Evolutionary conservation across 1,140 invertebrate genomes (phyloP), one percentile per base, ranked within the genome.

Genomic region (Neocloeon triangulifer): DNA sequence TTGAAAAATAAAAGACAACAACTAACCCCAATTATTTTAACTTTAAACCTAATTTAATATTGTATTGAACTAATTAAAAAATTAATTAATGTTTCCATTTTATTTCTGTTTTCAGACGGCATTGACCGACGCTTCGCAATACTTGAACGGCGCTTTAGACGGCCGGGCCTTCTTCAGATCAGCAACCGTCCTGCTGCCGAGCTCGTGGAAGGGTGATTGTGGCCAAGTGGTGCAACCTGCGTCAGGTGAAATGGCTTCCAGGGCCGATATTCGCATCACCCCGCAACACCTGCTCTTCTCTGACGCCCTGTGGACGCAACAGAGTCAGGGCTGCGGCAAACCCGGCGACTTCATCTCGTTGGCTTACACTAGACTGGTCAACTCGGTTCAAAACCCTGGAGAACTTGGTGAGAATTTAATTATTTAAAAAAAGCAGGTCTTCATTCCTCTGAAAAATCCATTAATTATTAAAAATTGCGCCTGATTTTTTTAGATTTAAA

Each of bases 261-360:
- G 41, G 13, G 46, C 58, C 10, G 56, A 67, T 39, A 45, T 68
- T n/a, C 48, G 50, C n/a, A 43, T 69, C 2, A 51, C 53, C 9
- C 42, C 48, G 3, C 45, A 54, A 5, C 61, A 62, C 40, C 58
- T 59, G 1, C 48, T 59, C 4, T 55, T 59, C 39, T 59, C 61
- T 4, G 49, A 59, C 32, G 37, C 41, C 2, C 47, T 55, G 4
- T 70, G 58, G 56, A 67, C 65, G 1, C 60, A 66, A 39, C 66
- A 69, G 45, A 58, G 61, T 6, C 38, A 52, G 6, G 59, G 61
- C 0, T 70, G 67, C 37, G 64, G 63, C 4, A 46, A 57, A 36
- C 48, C 49, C 3, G 67, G 66, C 2, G 62, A 68, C 44, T 62
- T 64, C 39, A 61, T 70, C 10, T 62, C 58, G 39, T 28, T 67